Evolutionary conservation across 2,113 vertebrate genomes (phyloP).

Genomic region (Platysternon megacephalum): DNA sequence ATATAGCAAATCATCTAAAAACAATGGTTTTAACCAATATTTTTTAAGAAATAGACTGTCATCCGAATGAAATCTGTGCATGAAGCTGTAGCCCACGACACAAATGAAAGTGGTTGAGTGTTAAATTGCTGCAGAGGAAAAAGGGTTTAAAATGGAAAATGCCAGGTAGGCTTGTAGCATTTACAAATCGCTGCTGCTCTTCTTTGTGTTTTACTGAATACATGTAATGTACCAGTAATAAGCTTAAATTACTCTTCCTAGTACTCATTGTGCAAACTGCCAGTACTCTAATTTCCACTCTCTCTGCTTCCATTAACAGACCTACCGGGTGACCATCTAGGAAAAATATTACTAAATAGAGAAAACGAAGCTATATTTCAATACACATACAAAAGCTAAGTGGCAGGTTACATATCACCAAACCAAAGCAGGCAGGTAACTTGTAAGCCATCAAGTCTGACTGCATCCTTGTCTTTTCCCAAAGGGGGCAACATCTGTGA

Average conservation of each 20-base stretch:
- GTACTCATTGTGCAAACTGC: not conserved
- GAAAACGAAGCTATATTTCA: too few species aligned
- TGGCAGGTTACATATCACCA: not conserved
- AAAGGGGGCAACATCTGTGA: not conserved
- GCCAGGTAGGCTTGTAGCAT: not conserved
- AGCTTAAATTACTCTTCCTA: not conserved
- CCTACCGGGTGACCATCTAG: not conserved
- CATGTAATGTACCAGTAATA: not conserved
- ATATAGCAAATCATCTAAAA: not conserved
- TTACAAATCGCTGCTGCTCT: not conserved
- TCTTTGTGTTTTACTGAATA: not conserved
- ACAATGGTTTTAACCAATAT: not conserved
- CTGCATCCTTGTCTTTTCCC: not conserved
- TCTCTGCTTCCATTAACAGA: not conserved
- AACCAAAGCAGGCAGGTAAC: not conserved
- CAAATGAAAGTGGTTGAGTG: not conserved
- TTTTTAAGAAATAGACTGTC: not conserved
- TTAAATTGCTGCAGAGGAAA: not conserved
- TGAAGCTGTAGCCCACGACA: not conserved
- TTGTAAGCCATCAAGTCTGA: not conserved
- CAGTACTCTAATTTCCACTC: not conserved
- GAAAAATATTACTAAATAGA: not conserved
- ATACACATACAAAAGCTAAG: not conserved
- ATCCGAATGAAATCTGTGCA: not conserved
- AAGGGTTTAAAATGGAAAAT: not conserved